Base-by-base conservation (phyloP, 2,113 vertebrate genomes). In the Notothenia rossii region DNA sequence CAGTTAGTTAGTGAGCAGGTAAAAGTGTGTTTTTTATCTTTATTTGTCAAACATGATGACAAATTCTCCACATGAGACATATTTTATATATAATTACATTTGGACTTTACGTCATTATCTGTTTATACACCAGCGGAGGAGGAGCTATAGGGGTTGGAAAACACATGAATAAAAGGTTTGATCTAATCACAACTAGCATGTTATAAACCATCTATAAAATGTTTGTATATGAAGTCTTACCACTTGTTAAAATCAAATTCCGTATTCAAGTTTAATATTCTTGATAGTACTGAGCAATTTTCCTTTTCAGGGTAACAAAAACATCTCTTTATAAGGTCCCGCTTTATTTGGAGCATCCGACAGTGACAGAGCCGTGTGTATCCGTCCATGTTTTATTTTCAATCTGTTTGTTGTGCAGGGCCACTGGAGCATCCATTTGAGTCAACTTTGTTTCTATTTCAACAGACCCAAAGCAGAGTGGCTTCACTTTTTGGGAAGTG, bases 321-420 rank as follows among this genome's bases (percentile, higher is more conserved):
- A 79, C 67, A 49, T 55, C 18, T 29, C 40, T 43, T 20, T 17
- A 11, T 72, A 62, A 63, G 46, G 63, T 73, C 69, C 73, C n/a
- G 1, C 43, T 68, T 58, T 68, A 63, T 72, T 81, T 77, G 14
- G 64, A 63, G 20, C 8, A 0, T 56, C 46, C 36, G 51, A 17
- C 56, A 64, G 53, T 81, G 62, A 77, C 53, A 60, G 46, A 82
- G 59, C 60, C 70, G 70, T 86, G 75, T 82, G 66, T 74, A 70
- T 71, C 46, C 15, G 33, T 74, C n/a, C 0, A 63, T 75, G 79
- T 86, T 79, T 75, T 66, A 75, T 75, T 59, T 79, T 58, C 66
- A 63, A 2, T n/a, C 61, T 68, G 79, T 83, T 86, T 86, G 72
- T 86, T 86, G 72, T 86, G 72, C 66, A 7, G 60, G 60, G 75